Percentiles rank a stretch among this genome's conserved stretches.
Evolutionary conservation across 2,888 invertebrate species (phyloP).

Genomic region (Abrostola triplasia): DNA sequence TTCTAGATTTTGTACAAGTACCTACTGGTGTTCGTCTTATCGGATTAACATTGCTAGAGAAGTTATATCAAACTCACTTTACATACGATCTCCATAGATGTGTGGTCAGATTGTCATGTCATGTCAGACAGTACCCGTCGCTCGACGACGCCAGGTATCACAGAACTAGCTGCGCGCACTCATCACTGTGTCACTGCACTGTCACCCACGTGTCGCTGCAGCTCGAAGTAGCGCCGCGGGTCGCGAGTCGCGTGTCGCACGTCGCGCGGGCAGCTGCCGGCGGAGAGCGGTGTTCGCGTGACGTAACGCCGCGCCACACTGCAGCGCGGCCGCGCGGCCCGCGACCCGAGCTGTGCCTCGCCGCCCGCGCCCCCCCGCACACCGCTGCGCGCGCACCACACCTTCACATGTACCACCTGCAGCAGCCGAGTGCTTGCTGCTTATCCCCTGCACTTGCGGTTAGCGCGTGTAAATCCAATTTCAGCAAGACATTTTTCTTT

Average conservation of each 20-base stretch:
- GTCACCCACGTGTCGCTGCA: constrained; percentile 15
- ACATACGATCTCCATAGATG: constrained; percentile 37
- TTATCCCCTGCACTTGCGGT: neutral
- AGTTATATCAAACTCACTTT: constrained; percentile 5
- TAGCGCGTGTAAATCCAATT: no score
- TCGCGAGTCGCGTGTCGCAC: constrained; percentile 21
- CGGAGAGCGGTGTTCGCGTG: constrained; percentile 55
- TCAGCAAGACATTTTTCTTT: no score
- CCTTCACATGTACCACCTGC: neutral
- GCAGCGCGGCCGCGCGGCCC: constrained; percentile 61
- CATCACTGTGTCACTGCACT: constrained; percentile 27
- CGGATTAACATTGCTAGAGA: no score
- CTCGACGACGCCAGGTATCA: neutral
- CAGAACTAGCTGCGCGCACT: constrained; percentile 20
- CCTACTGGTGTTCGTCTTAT: no score
- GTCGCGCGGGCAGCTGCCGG: constrained; percentile 24
- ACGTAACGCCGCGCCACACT: constrained; percentile 73
- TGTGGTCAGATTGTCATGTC: constrained; percentile 25
- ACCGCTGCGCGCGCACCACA: constrained; percentile 25
- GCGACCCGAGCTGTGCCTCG: constrained; percentile 41
- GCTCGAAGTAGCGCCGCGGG: constrained; percentile 10
- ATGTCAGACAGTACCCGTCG: constrained; percentile 13
- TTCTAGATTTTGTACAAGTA: no score
- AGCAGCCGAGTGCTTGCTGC: neutral
- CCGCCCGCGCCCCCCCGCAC: constrained; percentile 40